Evolutionary conservation across 64 coral and sea anemone genomes (phyloP).

Genomic region (Platygyra sinensis): DNA sequence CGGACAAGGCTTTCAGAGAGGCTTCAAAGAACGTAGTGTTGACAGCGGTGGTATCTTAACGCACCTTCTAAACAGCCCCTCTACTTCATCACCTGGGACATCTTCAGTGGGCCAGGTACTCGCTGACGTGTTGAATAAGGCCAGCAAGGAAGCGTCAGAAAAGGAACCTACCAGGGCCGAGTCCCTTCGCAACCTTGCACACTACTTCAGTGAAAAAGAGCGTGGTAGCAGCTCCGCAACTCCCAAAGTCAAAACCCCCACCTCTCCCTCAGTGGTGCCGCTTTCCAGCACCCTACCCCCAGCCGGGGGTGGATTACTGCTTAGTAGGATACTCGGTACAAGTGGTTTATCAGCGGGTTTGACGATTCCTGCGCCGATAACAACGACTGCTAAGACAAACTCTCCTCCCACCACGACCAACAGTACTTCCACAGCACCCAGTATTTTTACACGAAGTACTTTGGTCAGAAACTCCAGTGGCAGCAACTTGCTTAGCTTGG

Average conservation of each 20-base stretch:
- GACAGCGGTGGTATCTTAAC: constrained; percentile 66
- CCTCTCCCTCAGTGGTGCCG: constrained; percentile 32
- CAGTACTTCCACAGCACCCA: constrained; percentile 42
- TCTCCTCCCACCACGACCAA: constrained; percentile 44
- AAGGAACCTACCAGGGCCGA: constrained; percentile 68
- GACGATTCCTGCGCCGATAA: constrained; percentile 58
- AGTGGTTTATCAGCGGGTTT: constrained; percentile 57
- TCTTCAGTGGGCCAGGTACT: constrained; percentile 82
- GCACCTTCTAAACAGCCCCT: constrained; percentile 74
- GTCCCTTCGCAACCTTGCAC: constrained; percentile 74
- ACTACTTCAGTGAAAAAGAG: constrained; percentile 95
- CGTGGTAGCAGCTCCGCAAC: constrained; percentile 12
- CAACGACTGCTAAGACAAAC: constrained; percentile 69
- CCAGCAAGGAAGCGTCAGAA: constrained; percentile 68
- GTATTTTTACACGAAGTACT: constrained; percentile 30
- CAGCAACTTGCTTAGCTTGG: constrained; percentile 72
- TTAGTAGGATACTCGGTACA: constrained; percentile 84
- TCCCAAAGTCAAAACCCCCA: neutral
- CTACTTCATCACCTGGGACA: constrained; percentile 46
- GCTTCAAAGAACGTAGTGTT: constrained; percentile 8
- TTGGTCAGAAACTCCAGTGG: constrained; percentile 77
- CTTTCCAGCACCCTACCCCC: constrained; percentile 24
- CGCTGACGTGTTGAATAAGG: constrained; percentile 79
- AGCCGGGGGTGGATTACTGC: constrained; percentile 45
- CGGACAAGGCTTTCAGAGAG: constrained; percentile 35